These are phyloP conservation scores for Hecatera dysodea DNA, from an alignment of 2,888 invertebrate genomes.

Conservation along the genomic window DNA sequence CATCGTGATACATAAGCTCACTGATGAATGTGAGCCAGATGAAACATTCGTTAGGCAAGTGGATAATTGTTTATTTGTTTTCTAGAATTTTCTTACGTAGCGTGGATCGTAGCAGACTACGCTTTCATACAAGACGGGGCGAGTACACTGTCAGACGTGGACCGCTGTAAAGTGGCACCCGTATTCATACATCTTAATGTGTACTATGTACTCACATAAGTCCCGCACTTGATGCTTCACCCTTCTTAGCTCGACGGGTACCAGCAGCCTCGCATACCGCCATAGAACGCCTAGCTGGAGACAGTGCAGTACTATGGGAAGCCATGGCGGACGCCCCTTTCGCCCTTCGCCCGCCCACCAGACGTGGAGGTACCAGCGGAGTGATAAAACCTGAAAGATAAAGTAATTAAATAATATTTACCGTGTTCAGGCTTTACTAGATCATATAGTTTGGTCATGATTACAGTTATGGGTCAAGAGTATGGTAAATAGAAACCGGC, in stretches of 20 bases:
- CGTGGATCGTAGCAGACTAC: no score
- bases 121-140: no score
- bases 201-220: slow-evolving; percentile 86
- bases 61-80: no score
- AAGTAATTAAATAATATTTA: not conserved
- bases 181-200: no score
- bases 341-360: slow-evolving; percentile 86
- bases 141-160: no score
- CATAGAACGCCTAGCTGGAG: slow-evolving; percentile 94
- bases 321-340: slow-evolving; percentile 85
- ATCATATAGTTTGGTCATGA: not conserved
- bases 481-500: not conserved
- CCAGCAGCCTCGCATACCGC: slow-evolving; percentile 96
- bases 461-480: not conserved
- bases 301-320: slow-evolving; percentile 92
- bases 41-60: no score
- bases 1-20: no score
- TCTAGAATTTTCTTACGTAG: no score
- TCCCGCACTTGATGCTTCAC: slow-evolving; percentile 96
- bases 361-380: slow-evolving; percentile 93
- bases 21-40: no score
- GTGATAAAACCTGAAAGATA: slow-evolving; percentile 91
- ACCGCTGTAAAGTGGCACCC: no score
- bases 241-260: slow-evolving; percentile 95
- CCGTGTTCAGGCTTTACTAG: not conserved